These are phyloP conservation scores for Salpingus planirostris DNA, from an alignment of 2,888 invertebrate genomes.

Conservation along the genomic window DNA sequence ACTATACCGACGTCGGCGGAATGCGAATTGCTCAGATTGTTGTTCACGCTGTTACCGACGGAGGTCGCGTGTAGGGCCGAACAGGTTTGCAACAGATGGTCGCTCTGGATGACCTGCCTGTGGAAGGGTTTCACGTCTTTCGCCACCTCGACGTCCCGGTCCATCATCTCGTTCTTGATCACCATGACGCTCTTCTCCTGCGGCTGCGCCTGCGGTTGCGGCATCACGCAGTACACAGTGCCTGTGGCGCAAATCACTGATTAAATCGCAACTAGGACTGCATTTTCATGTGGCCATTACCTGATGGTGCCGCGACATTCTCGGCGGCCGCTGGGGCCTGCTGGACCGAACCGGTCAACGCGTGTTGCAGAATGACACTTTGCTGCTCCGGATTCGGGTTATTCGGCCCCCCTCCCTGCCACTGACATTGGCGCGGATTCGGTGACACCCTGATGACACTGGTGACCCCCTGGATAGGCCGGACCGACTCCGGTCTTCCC, in stretches of 20 bases:
- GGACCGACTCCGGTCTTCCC: constrained; percentile 60
- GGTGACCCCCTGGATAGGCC: constrained; percentile 54
- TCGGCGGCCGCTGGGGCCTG: too few species aligned
- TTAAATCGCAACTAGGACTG: too few species aligned
- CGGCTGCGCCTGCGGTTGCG: constrained; percentile 41
- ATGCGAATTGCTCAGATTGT: constrained; percentile 29
- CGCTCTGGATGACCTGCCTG: constrained; percentile 36
- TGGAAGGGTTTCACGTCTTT: constrained; percentile 31
- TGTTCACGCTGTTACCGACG: constrained; percentile 18
- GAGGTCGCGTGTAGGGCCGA: constrained; percentile 28
- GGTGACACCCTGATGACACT: constrained; percentile 82
- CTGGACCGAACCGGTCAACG: constrained; percentile 30
- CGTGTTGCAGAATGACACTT: constrained; percentile 38
- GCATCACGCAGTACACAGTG: constrained; percentile 36
- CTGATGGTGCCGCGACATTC: too few species aligned
- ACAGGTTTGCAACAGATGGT: constrained; percentile 30
- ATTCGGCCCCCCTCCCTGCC: too few species aligned
- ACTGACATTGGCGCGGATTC: too few species aligned
- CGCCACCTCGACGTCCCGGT: constrained; percentile 44
- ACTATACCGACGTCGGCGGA: constrained; percentile 27
- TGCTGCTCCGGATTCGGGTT: too few species aligned
- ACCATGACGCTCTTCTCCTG: constrained; percentile 57
- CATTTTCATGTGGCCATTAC: too few species aligned
- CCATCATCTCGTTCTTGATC: constrained; percentile 51
- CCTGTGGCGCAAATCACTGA: too few species aligned